Evolutionary conservation across 2,113 vertebrate genomes (phyloP).

Genomic region (Myiozetetes cayanensis): DNA sequence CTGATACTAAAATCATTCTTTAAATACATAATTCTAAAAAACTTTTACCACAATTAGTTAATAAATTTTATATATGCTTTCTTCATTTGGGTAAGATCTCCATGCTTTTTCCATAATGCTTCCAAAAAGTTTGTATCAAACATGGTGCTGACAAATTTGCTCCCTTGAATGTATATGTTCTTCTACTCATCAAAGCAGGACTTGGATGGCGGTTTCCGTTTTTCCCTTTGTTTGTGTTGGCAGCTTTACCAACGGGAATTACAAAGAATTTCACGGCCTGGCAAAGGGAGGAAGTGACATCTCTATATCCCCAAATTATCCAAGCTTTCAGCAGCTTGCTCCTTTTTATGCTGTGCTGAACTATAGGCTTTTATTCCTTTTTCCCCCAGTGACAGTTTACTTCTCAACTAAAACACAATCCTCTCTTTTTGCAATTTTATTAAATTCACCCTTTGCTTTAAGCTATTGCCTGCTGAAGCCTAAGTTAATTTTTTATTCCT

Average conservation of each 20-base stretch:
- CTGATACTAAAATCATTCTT: not conserved
- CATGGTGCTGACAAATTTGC: not conserved
- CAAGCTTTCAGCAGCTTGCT: conserved; percentile 45
- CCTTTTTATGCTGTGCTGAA: not conserved
- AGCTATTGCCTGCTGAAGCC: not conserved
- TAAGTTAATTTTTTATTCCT: not conserved
- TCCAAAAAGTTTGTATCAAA: not conserved
- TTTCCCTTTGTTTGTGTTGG: conserved; percentile 39
- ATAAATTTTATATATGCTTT: not conserved
- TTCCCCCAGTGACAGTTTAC: not conserved
- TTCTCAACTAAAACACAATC: not conserved
- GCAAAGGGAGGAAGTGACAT: conserved; percentile 56
- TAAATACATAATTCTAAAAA: not conserved
- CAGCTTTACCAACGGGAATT: conserved; percentile 55
- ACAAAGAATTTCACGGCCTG: conserved; percentile 56
- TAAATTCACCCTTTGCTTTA: not conserved
- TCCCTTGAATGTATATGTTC: not conserved
- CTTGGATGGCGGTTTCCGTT: not conserved
- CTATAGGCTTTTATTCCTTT: conserved; percentile 5
- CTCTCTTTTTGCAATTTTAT: not conserved
- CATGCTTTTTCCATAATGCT: not conserved
- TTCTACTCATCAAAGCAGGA: not conserved
- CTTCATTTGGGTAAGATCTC: not conserved
- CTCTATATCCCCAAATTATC: conserved; percentile 39
- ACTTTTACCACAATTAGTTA: not conserved